Percentiles rank a stretch among this genome's conserved stretches.
Evolutionary conservation across 2,888 invertebrate genomes (phyloP).

Genomic region (Alentia gelatinosa): DNA sequence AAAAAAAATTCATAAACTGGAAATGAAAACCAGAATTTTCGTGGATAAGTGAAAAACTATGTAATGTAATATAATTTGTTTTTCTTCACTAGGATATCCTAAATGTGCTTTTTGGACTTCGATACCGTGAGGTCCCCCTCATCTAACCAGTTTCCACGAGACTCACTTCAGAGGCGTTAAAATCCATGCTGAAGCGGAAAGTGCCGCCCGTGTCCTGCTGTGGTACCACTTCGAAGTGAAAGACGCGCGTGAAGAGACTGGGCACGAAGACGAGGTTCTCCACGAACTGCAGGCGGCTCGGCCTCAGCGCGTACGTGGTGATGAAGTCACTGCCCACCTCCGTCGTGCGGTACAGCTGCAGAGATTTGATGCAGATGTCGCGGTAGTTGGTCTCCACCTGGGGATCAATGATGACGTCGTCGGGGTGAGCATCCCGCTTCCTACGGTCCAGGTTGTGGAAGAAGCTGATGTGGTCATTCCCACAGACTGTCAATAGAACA

Average conservation of each 20-base stretch:
- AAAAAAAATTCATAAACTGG: no score
- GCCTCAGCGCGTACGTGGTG: slow-evolving; percentile 27
- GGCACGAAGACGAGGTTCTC: slow-evolving; percentile 45
- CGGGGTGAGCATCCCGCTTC: neutral
- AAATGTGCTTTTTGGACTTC: no score
- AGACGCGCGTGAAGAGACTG: neutral
- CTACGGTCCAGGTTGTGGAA: neutral
- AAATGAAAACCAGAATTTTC: no score
- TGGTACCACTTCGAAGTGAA: slow-evolving; percentile 55
- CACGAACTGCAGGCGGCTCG: slow-evolving; percentile 29
- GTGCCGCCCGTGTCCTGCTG: slow-evolving; percentile 62
- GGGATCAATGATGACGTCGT: neutral
- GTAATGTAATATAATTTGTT: no score
- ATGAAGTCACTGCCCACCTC: slow-evolving; percentile 20
- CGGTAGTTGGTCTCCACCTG: neutral
- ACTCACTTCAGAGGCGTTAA: slow-evolving; percentile 11
- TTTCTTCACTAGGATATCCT: no score
- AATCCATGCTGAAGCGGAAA: slow-evolving; percentile 24
- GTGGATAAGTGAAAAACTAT: no score
- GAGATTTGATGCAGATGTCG: neutral
- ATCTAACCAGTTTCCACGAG: no score
- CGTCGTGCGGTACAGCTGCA: slow-evolving; percentile 16
- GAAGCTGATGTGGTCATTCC: neutral
- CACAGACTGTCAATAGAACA: neutral
- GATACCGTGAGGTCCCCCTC: no score